Percentiles rank a stretch among this genome's conserved stretches.
These are phyloP conservation scores for Aleiodes testaceus DNA, from an alignment of 2,888 invertebrate species.

Conservation along the genomic window DNA sequence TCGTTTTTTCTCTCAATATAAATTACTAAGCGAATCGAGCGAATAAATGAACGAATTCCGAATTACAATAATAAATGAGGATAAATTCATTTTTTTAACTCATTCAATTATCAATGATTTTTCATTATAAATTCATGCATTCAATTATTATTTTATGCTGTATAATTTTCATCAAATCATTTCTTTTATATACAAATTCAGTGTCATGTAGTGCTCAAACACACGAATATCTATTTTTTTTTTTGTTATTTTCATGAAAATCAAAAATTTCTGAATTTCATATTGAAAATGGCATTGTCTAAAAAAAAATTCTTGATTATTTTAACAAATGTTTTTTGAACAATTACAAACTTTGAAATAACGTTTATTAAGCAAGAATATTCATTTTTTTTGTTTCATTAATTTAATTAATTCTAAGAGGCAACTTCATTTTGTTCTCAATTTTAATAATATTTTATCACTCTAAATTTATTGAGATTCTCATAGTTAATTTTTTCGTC, in stretches of 20 bases:
- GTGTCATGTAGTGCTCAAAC: constrained; percentile 7
- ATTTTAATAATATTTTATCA: no score
- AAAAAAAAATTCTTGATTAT: no score
- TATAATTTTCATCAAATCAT: constrained; percentile 8
- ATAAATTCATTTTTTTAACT: constrained; percentile 14
- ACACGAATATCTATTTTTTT: not conserved
- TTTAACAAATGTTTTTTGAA: no score
- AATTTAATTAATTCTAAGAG: no score
- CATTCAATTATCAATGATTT: constrained; percentile 2
- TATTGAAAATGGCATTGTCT: no score
- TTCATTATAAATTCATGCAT: constrained; percentile 1
- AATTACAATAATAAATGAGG: constrained; percentile 31
- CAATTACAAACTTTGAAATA: no score
- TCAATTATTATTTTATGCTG: not conserved
- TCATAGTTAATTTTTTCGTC: not conserved
- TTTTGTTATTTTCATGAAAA: not conserved
- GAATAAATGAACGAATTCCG: constrained; percentile 31
- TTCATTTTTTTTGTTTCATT: no score
- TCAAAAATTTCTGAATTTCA: no score
- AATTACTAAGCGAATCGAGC: constrained; percentile 55
- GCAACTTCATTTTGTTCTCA: no score
- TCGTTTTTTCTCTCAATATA: constrained; percentile 52
- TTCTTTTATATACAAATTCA: constrained; percentile 36
- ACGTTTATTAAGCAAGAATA: no score
- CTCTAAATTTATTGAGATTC: no score